Evolutionary conservation across 2,888 invertebrate species (phyloP), one percentile per base, ranked within the genome.

Genomic region (Diaprepes abbreviatus): DNA sequence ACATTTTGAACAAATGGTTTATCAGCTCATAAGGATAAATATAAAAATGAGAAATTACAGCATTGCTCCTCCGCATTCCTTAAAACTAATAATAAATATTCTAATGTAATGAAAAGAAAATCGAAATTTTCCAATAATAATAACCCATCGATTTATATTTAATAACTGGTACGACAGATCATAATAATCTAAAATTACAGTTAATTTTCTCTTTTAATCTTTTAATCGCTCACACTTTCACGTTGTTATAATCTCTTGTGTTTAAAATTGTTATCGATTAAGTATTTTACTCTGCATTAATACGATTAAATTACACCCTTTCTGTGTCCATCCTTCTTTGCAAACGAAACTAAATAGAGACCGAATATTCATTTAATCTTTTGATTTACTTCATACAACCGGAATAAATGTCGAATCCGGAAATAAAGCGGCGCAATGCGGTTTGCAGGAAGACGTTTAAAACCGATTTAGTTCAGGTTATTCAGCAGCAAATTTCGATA

Each of bases 351-450:
- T 38, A 38, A 14, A 57, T 24, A 21, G 6, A 57, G 38, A 57
- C 24, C 16, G 36, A 21, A 57, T 35, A 38, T 24, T 7, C 14
- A 14, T 28, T 28, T 50, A 43, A 19, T 19, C 9, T 35, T n/a
- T 35, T 14, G 28, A 50, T 50, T 50, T 28, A 12, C 0, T 50
- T 50, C 14, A 28, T 28, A 16, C 16, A 28, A 14, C 9, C 45
- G 12, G 45, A 6, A 45, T 24, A 21, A 45, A 45, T 45, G 10
- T 45, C 40, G 12, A 14, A 28, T n/a, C 16, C 17, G 52, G 52
- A 52, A 52, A 40, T 38, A 57, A 40, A 21, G 14, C 38, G 14
- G 57, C 19, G 57, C 57, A 57, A 38, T 57, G 57, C 57, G 40
- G 57, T 40, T 38, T 40, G 24, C 21, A 21, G 21, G 21, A 57